Conservation (phyloP, 1,140 invertebrate species). For the Batillaria attramentaria region DNA sequence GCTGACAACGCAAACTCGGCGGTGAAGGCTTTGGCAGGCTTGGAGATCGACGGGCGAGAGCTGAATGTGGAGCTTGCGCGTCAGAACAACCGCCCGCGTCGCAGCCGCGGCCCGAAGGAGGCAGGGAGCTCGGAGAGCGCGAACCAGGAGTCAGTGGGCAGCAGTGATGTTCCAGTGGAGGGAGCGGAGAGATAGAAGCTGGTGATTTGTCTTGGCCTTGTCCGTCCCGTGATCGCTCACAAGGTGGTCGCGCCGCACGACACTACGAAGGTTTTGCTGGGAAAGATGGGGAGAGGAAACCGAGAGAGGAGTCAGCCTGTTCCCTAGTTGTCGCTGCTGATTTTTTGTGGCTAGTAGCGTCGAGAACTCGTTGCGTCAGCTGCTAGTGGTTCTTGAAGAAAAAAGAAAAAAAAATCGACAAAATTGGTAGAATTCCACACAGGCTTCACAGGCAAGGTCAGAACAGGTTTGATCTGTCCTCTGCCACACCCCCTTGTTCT, state of each 20-base stretch:
- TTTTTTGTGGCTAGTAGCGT: conserved; percentile 31
- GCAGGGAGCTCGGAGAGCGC: conserved; percentile 25
- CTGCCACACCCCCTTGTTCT: neutral
- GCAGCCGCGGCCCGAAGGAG: conserved; percentile 20
- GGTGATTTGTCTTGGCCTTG: neutral
- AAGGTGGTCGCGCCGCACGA: conserved; percentile 14
- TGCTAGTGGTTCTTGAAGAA: conserved; percentile 22
- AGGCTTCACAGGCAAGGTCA: conserved; percentile 9
- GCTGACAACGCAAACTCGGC: conserved; percentile 55
- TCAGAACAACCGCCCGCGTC: conserved; percentile 28
- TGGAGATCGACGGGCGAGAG: conserved; percentile 58
- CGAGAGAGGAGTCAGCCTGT: conserved; percentile 20
- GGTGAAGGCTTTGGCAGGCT: conserved; percentile 48
- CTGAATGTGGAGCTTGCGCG: conserved; percentile 56
- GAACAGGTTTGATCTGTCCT: neutral
- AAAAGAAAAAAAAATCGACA: conserved; percentile 1
- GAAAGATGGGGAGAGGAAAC: conserved; percentile 6
- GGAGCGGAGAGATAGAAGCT: conserved; percentile 15
- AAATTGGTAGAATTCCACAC: conserved; percentile 21
- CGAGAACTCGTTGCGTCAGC: conserved; percentile 9
- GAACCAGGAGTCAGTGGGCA: conserved; percentile 29
- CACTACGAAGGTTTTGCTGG: conserved; percentile 23
- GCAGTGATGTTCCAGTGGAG: conserved; percentile 22
- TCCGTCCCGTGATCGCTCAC: conserved; percentile 25
- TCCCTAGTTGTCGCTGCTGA: conserved; percentile 35